These are phyloP conservation scores for honey bee (Apis mellifera) DNA, from an alignment of 1,140 invertebrate species.

Conservation along the genomic window Amel_HAv3.1 CM009932.2:15171501-15172000, in stretches of 20 bases:
- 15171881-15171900: conserved; percentile 58
- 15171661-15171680: no score
- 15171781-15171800: not conserved
- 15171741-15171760: conserved; percentile 1
- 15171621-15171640: not conserved
- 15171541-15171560: no score
- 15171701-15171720: not conserved
- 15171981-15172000: conserved; percentile 41
- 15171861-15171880: conserved; percentile 75
- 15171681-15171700: no score
- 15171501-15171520: not conserved
- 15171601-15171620: not conserved
- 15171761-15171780: not conserved
- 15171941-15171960: conserved; percentile 38
- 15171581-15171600: not conserved
- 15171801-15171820: not conserved
- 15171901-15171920: conserved; percentile 74
- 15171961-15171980: conserved; percentile 27
- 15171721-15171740: conserved; percentile 35
- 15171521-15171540: not conserved
- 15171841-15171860: not conserved
- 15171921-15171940: conserved; percentile 60
- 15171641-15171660: no score
- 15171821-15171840: no score
- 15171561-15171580: not conserved